Conservation (phyloP, 2,888 invertebrate genomes). For the Apodemia mormo region DNA sequence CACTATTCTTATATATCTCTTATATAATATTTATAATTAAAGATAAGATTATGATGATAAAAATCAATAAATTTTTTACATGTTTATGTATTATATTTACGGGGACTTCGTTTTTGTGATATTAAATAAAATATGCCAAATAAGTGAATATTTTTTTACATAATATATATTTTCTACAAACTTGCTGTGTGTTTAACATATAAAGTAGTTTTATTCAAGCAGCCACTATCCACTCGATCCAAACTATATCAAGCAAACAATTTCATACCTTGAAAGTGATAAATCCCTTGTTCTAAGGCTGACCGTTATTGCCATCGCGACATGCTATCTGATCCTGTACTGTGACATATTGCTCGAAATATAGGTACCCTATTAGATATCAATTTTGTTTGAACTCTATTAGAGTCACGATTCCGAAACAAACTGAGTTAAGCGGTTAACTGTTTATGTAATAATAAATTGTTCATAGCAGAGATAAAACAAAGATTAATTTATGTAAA, state of each 20-base stretch:
- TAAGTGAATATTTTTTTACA: too few species aligned
- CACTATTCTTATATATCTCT: too few species aligned
- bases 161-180: too few species aligned
- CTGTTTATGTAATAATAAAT: constrained; percentile 22
- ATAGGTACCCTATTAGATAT: constrained; percentile 43
- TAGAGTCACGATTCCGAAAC: constrained; percentile 47
- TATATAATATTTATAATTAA: too few species aligned
- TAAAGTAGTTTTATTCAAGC: constrained; percentile 39
- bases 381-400: constrained; percentile 40
- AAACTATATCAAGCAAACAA: constrained; percentile 58
- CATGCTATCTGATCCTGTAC: constrained; percentile 55
- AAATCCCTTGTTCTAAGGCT: constrained; percentile 53
- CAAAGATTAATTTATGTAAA: constrained; percentile 1
- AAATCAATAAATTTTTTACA: too few species aligned
- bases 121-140: too few species aligned
- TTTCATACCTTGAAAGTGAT: constrained; percentile 51
- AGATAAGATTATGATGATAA: too few species aligned
- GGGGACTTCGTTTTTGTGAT: too few species aligned
- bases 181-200: too few species aligned
- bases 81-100: too few species aligned
- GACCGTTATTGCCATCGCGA: constrained; percentile 53
- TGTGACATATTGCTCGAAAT: constrained; percentile 57
- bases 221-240: constrained; percentile 57
- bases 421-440: constrained; percentile 34
- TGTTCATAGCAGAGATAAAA: constrained; percentile 4